phyloP scores from a whole-genome alignment of 2,113 vertebrate species.

The Poeciliopsis turrubarensis region DNA sequence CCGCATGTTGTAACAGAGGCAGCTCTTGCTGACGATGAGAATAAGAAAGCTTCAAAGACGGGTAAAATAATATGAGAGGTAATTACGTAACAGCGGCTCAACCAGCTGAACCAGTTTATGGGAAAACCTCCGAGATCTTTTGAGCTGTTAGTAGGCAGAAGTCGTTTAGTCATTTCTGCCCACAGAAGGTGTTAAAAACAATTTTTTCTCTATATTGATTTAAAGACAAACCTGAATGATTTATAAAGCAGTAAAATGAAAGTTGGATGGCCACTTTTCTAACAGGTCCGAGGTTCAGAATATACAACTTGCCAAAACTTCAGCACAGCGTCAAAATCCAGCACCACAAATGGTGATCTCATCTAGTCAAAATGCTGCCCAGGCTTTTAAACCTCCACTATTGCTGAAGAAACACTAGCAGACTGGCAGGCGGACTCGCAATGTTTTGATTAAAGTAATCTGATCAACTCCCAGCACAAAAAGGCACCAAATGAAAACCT shows the following conservation, averaged over 20 bases:
- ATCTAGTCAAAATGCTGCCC: slow-evolving; percentile 66
- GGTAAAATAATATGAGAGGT: slow-evolving; percentile 25
- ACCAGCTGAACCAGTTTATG: slow-evolving; percentile 66
- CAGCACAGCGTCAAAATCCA: slow-evolving; percentile 30
- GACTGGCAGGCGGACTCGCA: background rate
- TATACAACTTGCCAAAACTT: slow-evolving; percentile 36
- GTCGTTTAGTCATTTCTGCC: slow-evolving; percentile 1
- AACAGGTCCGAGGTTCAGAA: slow-evolving; percentile 41
- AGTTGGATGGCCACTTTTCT: slow-evolving; percentile 43
- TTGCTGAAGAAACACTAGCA: slow-evolving; percentile 27
- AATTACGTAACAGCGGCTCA: slow-evolving; percentile 39
- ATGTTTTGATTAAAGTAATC: no score
- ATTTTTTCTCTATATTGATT: slow-evolving; percentile 1
- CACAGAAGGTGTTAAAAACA: background rate
- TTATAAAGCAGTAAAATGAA: slow-evolving; percentile 9
- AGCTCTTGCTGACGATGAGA: slow-evolving; percentile 1
- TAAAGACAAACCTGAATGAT: slow-evolving; percentile 9
- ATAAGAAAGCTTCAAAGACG: slow-evolving; percentile 22
- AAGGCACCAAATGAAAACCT: background rate
- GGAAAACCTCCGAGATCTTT: slow-evolving; percentile 4
- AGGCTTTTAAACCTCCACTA: slow-evolving; percentile 46
- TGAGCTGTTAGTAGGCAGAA: slow-evolving; percentile 6
- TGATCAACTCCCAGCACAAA: background rate
- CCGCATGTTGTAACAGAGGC: slow-evolving; percentile 13
- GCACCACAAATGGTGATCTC: slow-evolving; percentile 63